Base-by-base conservation (phyloP, 2,888 invertebrate genomes). In the Epistrophella euchroma region DNA sequence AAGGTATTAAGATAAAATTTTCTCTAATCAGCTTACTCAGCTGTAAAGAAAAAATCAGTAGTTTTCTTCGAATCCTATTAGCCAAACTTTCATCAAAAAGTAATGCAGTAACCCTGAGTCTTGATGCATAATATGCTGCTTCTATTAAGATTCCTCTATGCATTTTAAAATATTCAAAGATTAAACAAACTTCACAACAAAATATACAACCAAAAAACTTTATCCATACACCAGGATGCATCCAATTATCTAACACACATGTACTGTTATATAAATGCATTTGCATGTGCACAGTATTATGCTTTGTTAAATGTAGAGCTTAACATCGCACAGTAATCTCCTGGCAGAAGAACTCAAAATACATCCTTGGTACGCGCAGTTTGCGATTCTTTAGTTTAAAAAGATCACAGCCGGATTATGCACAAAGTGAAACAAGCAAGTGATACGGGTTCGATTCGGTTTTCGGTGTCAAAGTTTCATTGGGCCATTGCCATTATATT, bases 161-260 rank as follows among this genome's bases (percentile, higher is more conserved):
- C 2, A 13, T 28, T 64, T 66, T 66, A 10, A 47, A 9, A 47
- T 47, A 47, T 47, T 47, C 47, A 28, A 66, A 47, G 66, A 66
- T 66, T 66, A 32, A 68, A 37, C 52, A 37, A 52, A 68, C 68
- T 52, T 52, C 10, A 15, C 74, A 52, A 55, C 70, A 72, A 35
- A 40, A 52, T 72, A 22, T 4, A n/a, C 28, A 9, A n/a, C 2
- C 28, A 3, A 1, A 11, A 62, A 52, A 66, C 58, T 68, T 52
- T 68, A 62, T 55, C 68, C 56, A 40, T 19, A 40, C 76, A n/a
- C n/a, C n/a, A 70, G 72, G 56, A 55, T 47, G 68, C 81, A 85
- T 85, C 72, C 85, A 81, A 85, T 85, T 81, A 78, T 64, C 40
- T 40, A 32, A 25, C 58, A 50, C 47, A 81, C 76, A 85, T 80